Conservation (phyloP, 2,888 invertebrate genomes). For the Pachydiplax longipennis region DNA sequence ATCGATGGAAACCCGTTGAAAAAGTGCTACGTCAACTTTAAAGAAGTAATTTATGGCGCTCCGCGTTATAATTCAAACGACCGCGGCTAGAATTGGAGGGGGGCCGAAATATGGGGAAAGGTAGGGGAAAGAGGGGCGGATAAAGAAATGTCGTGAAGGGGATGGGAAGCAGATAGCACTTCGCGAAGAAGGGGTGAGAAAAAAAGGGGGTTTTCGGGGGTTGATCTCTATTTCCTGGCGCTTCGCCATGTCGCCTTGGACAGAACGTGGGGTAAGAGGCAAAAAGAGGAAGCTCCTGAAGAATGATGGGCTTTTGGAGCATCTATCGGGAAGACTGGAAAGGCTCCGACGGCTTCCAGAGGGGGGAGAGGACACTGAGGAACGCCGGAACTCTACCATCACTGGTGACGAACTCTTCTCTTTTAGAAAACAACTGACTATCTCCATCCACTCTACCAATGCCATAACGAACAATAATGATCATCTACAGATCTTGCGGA, state of each 20-base stretch:
- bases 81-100: not conserved
- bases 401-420: no score
- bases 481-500: no score
- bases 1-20: not conserved
- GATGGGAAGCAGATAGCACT: not conserved
- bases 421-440: no score
- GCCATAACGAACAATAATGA: no score
- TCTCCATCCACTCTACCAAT: no score
- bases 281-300: not conserved
- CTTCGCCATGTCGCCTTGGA: constrained; percentile 35
- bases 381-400: no score
- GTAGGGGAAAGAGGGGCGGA: not conserved
- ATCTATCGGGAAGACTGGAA: not conserved
- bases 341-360: not conserved
- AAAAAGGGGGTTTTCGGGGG: not conserved
- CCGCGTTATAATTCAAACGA: constrained; percentile 12
- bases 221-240: constrained; percentile 41
- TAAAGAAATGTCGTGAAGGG: not conserved
- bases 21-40: not conserved
- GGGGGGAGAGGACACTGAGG: not conserved
- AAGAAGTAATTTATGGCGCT: not conserved
- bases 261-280: not conserved
- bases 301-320: constrained; percentile 2
- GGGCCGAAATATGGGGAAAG: not conserved
- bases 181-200: not conserved